Conservation (phyloP, 2,888 invertebrate species). For the Melanargia galathea region DNA sequence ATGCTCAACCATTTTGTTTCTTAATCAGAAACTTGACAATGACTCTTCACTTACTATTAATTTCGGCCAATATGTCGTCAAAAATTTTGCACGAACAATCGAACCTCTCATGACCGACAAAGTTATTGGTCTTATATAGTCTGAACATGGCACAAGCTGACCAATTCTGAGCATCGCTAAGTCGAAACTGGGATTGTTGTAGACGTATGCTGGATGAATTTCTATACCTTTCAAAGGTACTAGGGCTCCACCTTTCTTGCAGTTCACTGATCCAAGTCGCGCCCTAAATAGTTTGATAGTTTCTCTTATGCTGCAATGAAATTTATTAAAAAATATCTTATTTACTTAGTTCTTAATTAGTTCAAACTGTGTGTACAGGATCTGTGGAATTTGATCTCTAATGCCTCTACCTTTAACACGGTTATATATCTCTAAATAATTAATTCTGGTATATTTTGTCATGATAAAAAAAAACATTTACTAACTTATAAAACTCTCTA, state of each 20-base stretch:
- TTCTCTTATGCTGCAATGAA: slow-evolving; percentile 58
- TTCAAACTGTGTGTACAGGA: not conserved
- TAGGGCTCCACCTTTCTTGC: slow-evolving; percentile 61
- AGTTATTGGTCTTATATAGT: slow-evolving; percentile 54
- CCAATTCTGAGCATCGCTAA: slow-evolving; percentile 58
- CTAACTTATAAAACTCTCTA: slow-evolving; percentile 67
- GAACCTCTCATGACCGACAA: slow-evolving; percentile 51
- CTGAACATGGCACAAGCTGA: slow-evolving; percentile 43
- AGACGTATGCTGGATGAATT: slow-evolving; percentile 58
- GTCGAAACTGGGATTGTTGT: slow-evolving; percentile 54
- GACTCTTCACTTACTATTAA: slow-evolving; percentile 63
- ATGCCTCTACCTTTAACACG: not conserved
- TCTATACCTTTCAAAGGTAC: slow-evolving; percentile 55
- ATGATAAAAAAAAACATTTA: not conserved
- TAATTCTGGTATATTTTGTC: too few species aligned
- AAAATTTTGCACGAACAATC: slow-evolving; percentile 59
- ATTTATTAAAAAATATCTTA: not conserved
- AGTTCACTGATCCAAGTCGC: slow-evolving; percentile 64
- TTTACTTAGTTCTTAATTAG: not conserved
- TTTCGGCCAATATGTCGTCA: slow-evolving; percentile 69
- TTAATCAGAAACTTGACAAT: not conserved
- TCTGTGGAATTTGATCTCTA: not conserved
- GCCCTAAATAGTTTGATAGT: slow-evolving; percentile 62
- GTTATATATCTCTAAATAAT: not conserved
- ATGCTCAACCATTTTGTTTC: not conserved